Evolutionary conservation across 2,888 invertebrate genomes (phyloP), one percentile per base, ranked within the genome.

Genomic region (Alloscopus bannaensis): DNA sequence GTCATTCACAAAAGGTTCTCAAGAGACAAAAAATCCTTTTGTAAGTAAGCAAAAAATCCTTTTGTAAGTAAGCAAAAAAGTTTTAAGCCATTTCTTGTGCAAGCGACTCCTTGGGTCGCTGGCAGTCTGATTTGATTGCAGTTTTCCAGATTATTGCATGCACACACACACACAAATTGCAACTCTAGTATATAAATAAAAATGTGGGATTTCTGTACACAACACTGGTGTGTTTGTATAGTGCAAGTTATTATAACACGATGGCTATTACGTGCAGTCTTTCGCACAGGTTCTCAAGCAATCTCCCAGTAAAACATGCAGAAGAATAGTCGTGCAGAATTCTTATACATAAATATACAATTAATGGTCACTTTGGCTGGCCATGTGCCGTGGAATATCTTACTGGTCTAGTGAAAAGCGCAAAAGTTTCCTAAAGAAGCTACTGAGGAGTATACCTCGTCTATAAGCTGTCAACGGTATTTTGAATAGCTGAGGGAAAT

Each of bases 261-360:
- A n/a, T n/a, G n/a, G n/a, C n/a, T n/a, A n/a, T n/a, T n/a, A n/a
- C n/a, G n/a, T n/a, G 13, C 26, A 55, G 26, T 18, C 50, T 50
- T 50, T 55, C 55, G 8, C 26, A 16, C 55, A 2, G 55, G 28
- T 59, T 59, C n/a, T n/a, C 59, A n/a, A 1, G 31, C 24, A 16
- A 45, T 73, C 45, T 47, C 64, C 73, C 18, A 42, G 26, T 31
- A 55, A 31, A 20, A 20, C 26, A 64, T 52, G 57, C 24, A 52
- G 64, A 36, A 73, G 65, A 73, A 73, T 65, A 73, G 64, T 73
- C 64, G 73, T 65, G 65, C 64, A 26, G 57, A 64, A 42, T 73
- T n/a, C 57, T 65, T 45, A 65, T 73, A 62, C 55, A 73, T 73
- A 73, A 73, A n/a, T n/a, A n/a, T n/a, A n/a, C n/a, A n/a, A n/a